A percentile compares a stretch with the other conserved stretches of the same genome.
Evolutionary conservation across 1,140 invertebrate species (phyloP).

Genomic region (Pseudomyrmex sp.): DNA sequence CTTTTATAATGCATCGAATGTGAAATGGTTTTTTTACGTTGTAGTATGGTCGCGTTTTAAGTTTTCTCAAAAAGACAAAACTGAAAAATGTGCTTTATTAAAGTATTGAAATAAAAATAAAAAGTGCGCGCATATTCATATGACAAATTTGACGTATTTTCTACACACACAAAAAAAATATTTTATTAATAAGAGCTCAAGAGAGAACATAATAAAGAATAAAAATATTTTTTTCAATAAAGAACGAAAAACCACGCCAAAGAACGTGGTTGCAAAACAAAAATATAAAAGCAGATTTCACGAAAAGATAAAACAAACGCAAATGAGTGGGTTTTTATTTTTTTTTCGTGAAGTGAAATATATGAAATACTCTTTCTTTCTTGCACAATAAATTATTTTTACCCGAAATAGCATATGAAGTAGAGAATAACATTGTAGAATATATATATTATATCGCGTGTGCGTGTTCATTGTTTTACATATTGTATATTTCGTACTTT

Average conservation of each 20-base stretch:
- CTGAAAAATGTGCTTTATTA: slow-evolving; percentile 8
- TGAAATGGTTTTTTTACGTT: not conserved
- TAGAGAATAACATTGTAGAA: not conserved
- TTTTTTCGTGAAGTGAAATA: not conserved
- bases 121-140: not conserved
- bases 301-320: slow-evolving; percentile 5
- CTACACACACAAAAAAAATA: slow-evolving; percentile 18
- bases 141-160: slow-evolving; percentile 25
- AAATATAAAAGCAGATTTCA: slow-evolving; percentile 25
- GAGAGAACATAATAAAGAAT: slow-evolving; percentile 10
- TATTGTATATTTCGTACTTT: not conserved
- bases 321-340: slow-evolving; percentile 6
- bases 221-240: slow-evolving; percentile 20
- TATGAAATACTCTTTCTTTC: not conserved
- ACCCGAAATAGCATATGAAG: not conserved
- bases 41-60: no score
- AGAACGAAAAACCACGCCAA: slow-evolving; percentile 4
- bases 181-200: slow-evolving; percentile 32
- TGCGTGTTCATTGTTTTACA: not conserved
- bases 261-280: slow-evolving; percentile 13
- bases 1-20: not conserved
- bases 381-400: not conserved
- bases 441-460: not conserved
- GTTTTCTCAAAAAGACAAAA: not conserved
- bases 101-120: slow-evolving; percentile 26